Evolutionary conservation across 2,888 invertebrate species (phyloP).

Genomic region (Pachliopta kotzebuea): DNA sequence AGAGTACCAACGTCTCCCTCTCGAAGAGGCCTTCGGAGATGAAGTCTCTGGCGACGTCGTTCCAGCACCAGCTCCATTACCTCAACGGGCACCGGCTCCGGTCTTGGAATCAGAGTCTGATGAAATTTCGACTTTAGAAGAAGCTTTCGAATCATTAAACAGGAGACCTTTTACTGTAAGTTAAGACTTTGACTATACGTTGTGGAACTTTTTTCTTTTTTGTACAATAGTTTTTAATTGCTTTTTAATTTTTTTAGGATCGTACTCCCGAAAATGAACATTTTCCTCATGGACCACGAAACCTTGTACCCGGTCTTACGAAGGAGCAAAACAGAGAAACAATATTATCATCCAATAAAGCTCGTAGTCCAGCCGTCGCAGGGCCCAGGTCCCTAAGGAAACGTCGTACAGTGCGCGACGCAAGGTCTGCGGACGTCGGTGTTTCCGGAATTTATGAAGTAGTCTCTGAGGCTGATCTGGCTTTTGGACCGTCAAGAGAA

Average conservation of each 20-base stretch:
- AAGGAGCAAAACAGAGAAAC: conserved; percentile 45
- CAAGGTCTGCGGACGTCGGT: conserved; percentile 91
- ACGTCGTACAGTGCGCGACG: conserved; percentile 85
- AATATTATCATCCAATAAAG: conserved; percentile 71
- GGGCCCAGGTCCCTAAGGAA: conserved; percentile 80
- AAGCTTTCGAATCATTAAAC: conserved; percentile 68
- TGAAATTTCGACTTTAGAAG: conserved; percentile 65
- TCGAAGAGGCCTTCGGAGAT: conserved; percentile 71
- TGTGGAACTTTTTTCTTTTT: neutral
- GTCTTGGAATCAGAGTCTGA: conserved; percentile 59
- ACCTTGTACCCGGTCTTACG: conserved; percentile 77
- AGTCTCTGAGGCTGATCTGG: conserved; percentile 94
- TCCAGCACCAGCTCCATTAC: conserved; percentile 67
- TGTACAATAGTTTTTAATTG: too few species aligned
- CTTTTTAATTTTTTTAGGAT: conserved; percentile 53
- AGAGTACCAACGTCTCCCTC: conserved; percentile 58
- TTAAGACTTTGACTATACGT: neutral
- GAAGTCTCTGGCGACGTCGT: conserved; percentile 67
- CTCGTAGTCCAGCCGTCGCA: conserved; percentile 74
- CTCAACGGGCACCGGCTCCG: conserved; percentile 62
- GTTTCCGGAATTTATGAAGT: conserved; percentile 95
- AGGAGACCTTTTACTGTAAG: conserved; percentile 73
- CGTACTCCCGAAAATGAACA: conserved; percentile 83
- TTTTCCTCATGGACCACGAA: conserved; percentile 90
- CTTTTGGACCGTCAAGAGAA: conserved; percentile 92